Evolutionary conservation across 37 sponge, comb jelly and placozoan species (phyloP).

Genomic region (Bolinopsis microptera): DNA sequence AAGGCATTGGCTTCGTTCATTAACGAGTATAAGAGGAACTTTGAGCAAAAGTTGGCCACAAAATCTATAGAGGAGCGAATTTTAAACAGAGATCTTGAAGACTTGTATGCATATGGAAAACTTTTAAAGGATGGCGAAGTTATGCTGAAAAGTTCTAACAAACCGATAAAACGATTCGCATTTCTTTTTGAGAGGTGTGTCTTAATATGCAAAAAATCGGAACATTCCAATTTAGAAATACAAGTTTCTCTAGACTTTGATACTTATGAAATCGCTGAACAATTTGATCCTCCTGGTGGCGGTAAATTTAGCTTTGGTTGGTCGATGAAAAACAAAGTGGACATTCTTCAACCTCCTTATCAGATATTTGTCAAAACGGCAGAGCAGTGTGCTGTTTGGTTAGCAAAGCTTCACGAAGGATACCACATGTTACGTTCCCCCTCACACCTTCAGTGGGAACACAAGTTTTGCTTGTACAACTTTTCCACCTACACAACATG

Average conservation of each 20-base stretch:
- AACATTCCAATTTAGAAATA: neutral
- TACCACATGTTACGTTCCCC: neutral
- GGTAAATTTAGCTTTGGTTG: constrained; percentile 53
- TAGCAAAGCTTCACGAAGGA: constrained; percentile 9
- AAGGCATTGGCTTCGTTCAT: constrained; percentile 14
- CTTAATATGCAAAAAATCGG: constrained; percentile 40
- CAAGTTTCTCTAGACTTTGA: constrained; percentile 42
- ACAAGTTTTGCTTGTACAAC: neutral
- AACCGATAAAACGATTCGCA: constrained; percentile 29
- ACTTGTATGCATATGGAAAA: constrained; percentile 9
- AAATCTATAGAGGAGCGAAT: constrained; percentile 52
- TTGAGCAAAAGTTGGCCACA: constrained; percentile 16
- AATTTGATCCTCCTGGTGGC: neutral
- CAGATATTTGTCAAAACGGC: constrained; percentile 4
- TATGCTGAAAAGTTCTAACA: neutral
- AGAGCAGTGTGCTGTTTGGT: constrained; percentile 26
- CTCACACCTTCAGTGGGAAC: neutral
- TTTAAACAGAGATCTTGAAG: neutral
- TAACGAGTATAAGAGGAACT: constrained; percentile 45
- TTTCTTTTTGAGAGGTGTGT: constrained; percentile 50
- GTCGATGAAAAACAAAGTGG: constrained; percentile 29
- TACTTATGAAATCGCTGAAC: constrained; percentile 29
- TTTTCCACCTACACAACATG: neutral
- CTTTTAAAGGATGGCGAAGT: constrained; percentile 51
- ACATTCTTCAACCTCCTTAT: neutral